Percentiles rank a stretch among this genome's conserved stretches.
phyloP scores from a whole-genome alignment of 2,797 vertebrate species.

The Cuniculus paca region DNA sequence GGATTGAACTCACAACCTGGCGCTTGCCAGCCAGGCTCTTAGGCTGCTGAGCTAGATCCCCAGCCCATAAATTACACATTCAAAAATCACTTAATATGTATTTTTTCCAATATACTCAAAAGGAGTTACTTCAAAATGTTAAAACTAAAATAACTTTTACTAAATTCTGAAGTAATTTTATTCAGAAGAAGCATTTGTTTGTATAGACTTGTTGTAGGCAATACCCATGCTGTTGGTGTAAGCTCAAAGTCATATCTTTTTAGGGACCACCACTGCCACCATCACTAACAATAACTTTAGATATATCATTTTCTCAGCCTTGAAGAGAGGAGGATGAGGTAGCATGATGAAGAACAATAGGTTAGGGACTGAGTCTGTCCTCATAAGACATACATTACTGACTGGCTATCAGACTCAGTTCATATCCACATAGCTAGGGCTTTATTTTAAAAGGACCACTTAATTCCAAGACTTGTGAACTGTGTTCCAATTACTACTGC shows the following conservation, averaged over 20 bases:
- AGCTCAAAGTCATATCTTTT: not conserved
- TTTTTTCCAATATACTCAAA: not conserved
- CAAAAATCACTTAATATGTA: not conserved
- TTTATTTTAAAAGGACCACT: constrained; percentile 1
- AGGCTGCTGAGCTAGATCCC: too few relatives aligned
- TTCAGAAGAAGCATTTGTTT: not conserved
- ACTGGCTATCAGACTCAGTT: not conserved
- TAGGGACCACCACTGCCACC: not conserved
- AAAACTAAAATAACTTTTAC: not conserved
- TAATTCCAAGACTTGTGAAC: not conserved
- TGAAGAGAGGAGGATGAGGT: not conserved
- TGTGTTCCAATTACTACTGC: not conserved
- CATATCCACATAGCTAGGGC: not conserved
- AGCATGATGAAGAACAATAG: not conserved
- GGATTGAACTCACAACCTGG: too few relatives aligned
- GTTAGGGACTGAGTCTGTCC: not conserved
- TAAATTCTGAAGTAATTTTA: constrained; percentile 46
- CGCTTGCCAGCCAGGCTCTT: too few relatives aligned
- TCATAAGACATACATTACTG: not conserved
- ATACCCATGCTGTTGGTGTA: not conserved
- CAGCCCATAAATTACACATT: too few relatives aligned
- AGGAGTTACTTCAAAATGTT: not conserved
- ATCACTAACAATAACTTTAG: not conserved
- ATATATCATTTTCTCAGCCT: constrained; percentile 54
- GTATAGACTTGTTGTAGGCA: not conserved